A percentile compares a stretch with the other conserved stretches of the same genome.
These are phyloP conservation scores for Percopsis omiscomaycus DNA, from an alignment of 2,797 vertebrate species.

Conservation along the genomic window DNA sequence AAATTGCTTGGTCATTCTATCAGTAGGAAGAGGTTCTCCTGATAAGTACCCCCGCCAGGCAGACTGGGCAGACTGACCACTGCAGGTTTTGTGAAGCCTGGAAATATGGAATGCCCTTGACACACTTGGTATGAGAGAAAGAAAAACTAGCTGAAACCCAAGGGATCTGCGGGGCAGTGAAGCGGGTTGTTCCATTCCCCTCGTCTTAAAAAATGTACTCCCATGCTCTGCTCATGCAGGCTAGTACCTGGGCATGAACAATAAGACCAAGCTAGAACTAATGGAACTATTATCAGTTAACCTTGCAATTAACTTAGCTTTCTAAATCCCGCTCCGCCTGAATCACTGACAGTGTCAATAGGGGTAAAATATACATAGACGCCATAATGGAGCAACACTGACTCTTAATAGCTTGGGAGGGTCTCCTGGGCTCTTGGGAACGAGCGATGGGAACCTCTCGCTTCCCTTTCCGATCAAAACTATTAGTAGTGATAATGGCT, in stretches of 20 bases:
- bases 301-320: conserved; percentile 68
- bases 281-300: conserved; percentile 75
- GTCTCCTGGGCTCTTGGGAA: conserved; percentile 41
- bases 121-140: conserved; percentile 56
- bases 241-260: conserved; percentile 65
- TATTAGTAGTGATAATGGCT: conserved; percentile 84
- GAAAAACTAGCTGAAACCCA: conserved; percentile 61
- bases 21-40: conserved; percentile 42
- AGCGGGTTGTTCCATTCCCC: conserved; percentile 76
- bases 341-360: conserved; percentile 55
- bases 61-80: conserved; percentile 68
- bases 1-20: conserved; percentile 48
- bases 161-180: conserved; percentile 72
- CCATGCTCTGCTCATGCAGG: conserved; percentile 33
- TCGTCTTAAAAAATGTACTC: conserved; percentile 56
- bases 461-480: conserved; percentile 73
- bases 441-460: conserved; percentile 33
- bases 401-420: conserved; percentile 38
- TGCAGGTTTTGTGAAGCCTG: conserved; percentile 63
- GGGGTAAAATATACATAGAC: conserved; percentile 56
- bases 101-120: conserved; percentile 75
- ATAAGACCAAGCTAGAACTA: conserved; percentile 67
- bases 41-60: conserved; percentile 52
- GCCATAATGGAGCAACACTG: conserved; percentile 54
- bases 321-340: conserved; percentile 59